phyloP scores from a whole-genome alignment of 1,140 invertebrate species.

The Bombus superbus region DNA sequence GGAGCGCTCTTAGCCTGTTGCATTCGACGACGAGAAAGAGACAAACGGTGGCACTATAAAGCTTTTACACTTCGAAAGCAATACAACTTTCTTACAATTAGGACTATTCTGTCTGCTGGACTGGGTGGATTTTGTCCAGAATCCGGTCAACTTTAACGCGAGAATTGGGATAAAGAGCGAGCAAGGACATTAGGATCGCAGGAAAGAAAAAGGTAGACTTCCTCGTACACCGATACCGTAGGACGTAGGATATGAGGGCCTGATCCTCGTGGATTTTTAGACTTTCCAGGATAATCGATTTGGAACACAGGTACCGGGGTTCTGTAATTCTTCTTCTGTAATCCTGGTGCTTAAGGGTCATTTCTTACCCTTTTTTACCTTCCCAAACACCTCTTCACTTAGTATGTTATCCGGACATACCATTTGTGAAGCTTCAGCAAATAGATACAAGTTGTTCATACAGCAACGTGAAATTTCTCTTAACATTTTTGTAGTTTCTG shows the following conservation, averaged over 20 bases:
- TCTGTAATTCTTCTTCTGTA: slow-evolving; percentile 71
- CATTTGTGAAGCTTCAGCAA: neutral
- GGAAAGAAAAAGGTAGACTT: slow-evolving; percentile 58
- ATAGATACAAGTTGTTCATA: neutral
- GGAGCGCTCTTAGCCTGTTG: neutral
- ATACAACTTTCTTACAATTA: slow-evolving; percentile 1
- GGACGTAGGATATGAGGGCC: slow-evolving; percentile 70
- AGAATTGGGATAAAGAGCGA: slow-evolving; percentile 79
- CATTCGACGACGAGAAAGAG: slow-evolving; percentile 12
- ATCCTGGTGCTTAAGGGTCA: slow-evolving; percentile 81
- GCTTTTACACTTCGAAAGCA: neutral
- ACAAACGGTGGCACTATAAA: slow-evolving; percentile 19
- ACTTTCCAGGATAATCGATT: slow-evolving; percentile 63
- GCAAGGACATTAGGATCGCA: slow-evolving; percentile 74
- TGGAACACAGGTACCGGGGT: neutral
- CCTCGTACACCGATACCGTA: slow-evolving; percentile 22
- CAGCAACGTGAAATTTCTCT: neutral
- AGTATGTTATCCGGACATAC: neutral
- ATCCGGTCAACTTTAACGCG: slow-evolving; percentile 65
- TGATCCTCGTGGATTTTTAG: slow-evolving; percentile 73
- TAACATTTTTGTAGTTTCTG: neutral
- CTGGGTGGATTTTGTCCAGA: slow-evolving; percentile 15
- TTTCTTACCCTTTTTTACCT: slow-evolving; percentile 79
- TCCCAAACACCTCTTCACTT: slow-evolving; percentile 17
- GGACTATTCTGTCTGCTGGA: neutral